Evolutionary conservation across 1,140 invertebrate genomes (phyloP), one percentile per base, ranked within the genome.

Genomic region (Fopius arisanus): DNA sequence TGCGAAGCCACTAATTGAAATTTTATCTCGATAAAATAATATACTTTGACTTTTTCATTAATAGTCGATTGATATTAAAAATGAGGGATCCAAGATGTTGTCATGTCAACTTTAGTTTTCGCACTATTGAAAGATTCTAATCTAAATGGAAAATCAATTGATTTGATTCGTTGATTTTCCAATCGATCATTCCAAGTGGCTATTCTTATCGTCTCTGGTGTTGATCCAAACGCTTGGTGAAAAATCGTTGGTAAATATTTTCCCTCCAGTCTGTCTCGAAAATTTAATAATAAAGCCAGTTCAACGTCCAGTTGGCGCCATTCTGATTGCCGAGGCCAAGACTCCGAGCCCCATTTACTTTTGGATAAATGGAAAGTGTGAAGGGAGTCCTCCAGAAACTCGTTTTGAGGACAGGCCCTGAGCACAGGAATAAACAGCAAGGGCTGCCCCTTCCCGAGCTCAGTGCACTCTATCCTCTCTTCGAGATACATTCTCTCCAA

Each of bases 221-320:
- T 59, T 28, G 23, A 12, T 21, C 26, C 10, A 59, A 5, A 26
- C 3, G 2, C 10, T 10, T 14, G 3, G 14, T n/a, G 23, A 26
- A 59, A 26, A 28, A 59, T 59, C 54, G 19, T 3, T 4, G 19
- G 9, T 59, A 19, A 59, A 59, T 26, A 59, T 59, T 59, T 59
- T 59, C 19, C 3, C 9, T 37, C 33, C 33, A 7, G 33, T 31
- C 33, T 29, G n/a, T 16, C 6, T 0, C 33, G n/a, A 19, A 14
- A n/a, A 0, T 16, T 16, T 7, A 33, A n/a, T 31, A 65, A 65
- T 14, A 65, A 65, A 51, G 14, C 3, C 43, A 62, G 28, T 65
- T 65, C 62, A 65, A 31, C 16, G 62, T 28, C 62, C 62, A 65
- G 1, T 65, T 65, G 62, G 29, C 29, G 62, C 28, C 62, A 29